Evolutionary conservation across 2,113 vertebrate species (phyloP), one percentile per base, ranked within the genome.

Genomic region (Lepus americanus): DNA sequence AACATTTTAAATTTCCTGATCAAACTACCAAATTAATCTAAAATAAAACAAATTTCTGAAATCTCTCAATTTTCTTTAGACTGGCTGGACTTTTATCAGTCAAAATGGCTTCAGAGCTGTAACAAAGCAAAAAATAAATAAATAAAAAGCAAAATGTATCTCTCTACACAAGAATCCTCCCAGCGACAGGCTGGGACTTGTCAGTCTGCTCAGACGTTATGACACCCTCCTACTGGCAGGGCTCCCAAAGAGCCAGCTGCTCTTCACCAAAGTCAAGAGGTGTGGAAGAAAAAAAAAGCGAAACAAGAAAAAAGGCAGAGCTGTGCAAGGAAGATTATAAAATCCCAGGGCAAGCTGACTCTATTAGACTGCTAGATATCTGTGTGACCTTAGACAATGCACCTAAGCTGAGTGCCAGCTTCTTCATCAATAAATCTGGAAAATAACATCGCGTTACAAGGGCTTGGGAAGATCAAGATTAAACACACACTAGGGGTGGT

Each of bases 211-310:
- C 83, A 86, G 87, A 93, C 77, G 17, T 94, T 64, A 44, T 27
- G 55, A 84, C 61, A 84, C 85, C 36, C 61, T 72, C 33, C 66
- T 70, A 36, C 2, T 96, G 94, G 96, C 87, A 89, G 87, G 72
- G 67, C 36, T 94, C 83, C 94, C 67, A 80, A 72, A 81, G 61
- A 11, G 69, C 87, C 90, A 95, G 79, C 83, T 91, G 94, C 90
- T 95, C n/a, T 73, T 85, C 92, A 95, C 49, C 87, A 89, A 92
- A 87, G 79, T 51, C 90, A 87, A 93, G 84, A 95, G 76, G 55
- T 93, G 13, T 69, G n/a, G 77, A 69, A 89, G 67, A 80, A 69
- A 86, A 81, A 61, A 73, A 87, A 95, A 93, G 67, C 16, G 22
- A 90, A 95, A 85, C 25, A 76, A 85, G 16, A 81, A 94, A 94